These are phyloP conservation scores for Euzophera pinguis DNA, from an alignment of 2,888 invertebrate species.

Conservation along the genomic window DNA sequence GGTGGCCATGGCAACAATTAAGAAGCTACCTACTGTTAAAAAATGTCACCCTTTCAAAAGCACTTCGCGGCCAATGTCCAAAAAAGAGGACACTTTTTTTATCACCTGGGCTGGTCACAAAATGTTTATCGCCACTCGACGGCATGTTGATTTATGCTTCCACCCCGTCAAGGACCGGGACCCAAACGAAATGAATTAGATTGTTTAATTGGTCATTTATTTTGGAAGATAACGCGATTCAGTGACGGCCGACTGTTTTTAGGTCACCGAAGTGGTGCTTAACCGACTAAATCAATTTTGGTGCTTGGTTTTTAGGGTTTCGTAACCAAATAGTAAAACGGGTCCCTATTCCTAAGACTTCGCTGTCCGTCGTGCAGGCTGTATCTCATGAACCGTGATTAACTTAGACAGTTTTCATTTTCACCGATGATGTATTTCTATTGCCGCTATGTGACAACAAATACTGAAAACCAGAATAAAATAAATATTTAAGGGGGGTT, in stretches of 20 bases:
- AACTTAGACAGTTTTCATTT: too few species aligned
- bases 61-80: conserved; percentile 54
- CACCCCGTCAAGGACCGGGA: conserved; percentile 56
- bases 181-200: conserved; percentile 70
- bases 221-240: conserved; percentile 64
- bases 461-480: too few species aligned
- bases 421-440: too few species aligned
- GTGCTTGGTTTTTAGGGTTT: conserved; percentile 37
- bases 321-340: too few species aligned
- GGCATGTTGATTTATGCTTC: conserved; percentile 76
- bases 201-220: conserved; percentile 79
- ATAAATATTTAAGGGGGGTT: too few species aligned
- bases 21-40: conserved; percentile 68
- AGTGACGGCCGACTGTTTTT: conserved; percentile 49
- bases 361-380: too few species aligned
- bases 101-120: conserved; percentile 77
- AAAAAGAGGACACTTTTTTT: conserved; percentile 72
- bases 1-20: conserved; percentile 70
- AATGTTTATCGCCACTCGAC: conserved; percentile 77
- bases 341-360: too few species aligned
- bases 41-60: conserved; percentile 74
- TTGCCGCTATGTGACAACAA: too few species aligned
- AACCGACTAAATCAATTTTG: conserved; percentile 36
- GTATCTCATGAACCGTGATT: too few species aligned
- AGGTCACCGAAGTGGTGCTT: conserved; percentile 55